phyloP scores from a whole-genome alignment of 2,888 invertebrate species.

The Himalopsyche tibetana region DNA sequence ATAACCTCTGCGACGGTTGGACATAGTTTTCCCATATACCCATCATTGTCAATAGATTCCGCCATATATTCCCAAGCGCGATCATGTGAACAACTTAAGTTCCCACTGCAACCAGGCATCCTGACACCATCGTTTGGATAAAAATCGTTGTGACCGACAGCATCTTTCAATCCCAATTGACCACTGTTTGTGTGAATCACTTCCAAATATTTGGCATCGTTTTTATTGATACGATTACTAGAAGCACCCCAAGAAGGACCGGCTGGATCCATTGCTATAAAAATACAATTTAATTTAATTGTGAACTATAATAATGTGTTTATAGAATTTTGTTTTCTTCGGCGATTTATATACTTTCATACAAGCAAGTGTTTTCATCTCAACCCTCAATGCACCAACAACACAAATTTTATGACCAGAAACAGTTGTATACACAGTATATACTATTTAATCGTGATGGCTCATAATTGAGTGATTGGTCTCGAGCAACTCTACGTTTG shows the following conservation, averaged over 20 bases:
- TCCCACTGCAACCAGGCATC: constrained; percentile 71
- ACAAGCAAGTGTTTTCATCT: too few relatives aligned
- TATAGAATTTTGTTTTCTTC: too few relatives aligned
- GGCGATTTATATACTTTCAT: too few relatives aligned
- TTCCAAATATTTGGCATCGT: constrained; percentile 73
- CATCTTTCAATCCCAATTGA: constrained; percentile 71
- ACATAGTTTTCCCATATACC: constrained; percentile 70
- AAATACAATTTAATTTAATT: constrained; percentile 16
- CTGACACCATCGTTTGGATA: constrained; percentile 71
- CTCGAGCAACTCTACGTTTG: too few relatives aligned
- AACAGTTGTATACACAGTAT: too few relatives aligned
- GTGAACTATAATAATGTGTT: too few relatives aligned
- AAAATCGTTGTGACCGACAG: constrained; percentile 74
- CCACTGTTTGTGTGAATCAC: constrained; percentile 74
- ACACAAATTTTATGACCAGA: too few relatives aligned
- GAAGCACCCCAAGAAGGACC: constrained; percentile 71
- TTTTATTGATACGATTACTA: constrained; percentile 67
- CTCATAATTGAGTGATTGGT: too few relatives aligned
- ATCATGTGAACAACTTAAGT: constrained; percentile 70
- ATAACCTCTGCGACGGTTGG: constrained; percentile 67
- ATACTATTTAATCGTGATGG: too few relatives aligned
- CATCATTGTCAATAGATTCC: constrained; percentile 69
- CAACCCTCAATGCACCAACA: too few relatives aligned
- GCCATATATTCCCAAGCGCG: constrained; percentile 71
- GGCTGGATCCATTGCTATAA: constrained; percentile 73